Conservation (phyloP, 1,140 invertebrate species). For the Artemia franciscana region DNA sequence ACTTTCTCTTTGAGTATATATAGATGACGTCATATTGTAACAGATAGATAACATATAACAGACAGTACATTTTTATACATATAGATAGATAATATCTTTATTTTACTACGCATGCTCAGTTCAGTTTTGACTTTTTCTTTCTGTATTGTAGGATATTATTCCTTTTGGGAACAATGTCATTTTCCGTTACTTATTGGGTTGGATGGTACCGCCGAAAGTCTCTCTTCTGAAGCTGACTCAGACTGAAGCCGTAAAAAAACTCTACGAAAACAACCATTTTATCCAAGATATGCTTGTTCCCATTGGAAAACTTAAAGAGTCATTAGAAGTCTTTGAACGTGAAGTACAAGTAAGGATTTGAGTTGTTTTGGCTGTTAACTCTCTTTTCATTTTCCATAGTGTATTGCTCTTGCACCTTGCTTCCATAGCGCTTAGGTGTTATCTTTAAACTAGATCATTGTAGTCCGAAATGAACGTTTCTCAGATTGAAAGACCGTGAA, state of each 20-base stretch:
- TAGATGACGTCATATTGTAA: no score
- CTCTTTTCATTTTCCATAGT: no score
- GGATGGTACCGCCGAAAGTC: slow-evolving; percentile 59
- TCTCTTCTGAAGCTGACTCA: slow-evolving; percentile 59
- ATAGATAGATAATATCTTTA: not conserved
- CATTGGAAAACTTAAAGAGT: slow-evolving; percentile 30
- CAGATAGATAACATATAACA: no score
- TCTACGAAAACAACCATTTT: slow-evolving; percentile 56
- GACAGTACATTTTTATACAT: no score
- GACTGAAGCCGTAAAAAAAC: slow-evolving; percentile 37
- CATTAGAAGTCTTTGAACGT: slow-evolving; percentile 37
- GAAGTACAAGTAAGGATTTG: slow-evolving; percentile 35
- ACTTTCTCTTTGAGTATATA: no score
- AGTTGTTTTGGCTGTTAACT: no score
- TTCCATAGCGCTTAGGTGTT: no score
- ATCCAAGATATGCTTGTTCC: slow-evolving; percentile 66
- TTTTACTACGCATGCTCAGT: no score
- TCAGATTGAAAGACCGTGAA: no score
- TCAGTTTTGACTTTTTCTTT: slow-evolving; percentile 6
- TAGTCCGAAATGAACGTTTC: no score
- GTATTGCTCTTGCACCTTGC: no score
- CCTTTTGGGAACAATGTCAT: slow-evolving; percentile 55
- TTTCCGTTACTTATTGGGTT: slow-evolving; percentile 48
- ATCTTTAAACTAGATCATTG: no score
- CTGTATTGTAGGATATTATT: slow-evolving; percentile 42